Conservation (phyloP, 2,113 vertebrate genomes). For the Grammomys dolichurus region DNA sequence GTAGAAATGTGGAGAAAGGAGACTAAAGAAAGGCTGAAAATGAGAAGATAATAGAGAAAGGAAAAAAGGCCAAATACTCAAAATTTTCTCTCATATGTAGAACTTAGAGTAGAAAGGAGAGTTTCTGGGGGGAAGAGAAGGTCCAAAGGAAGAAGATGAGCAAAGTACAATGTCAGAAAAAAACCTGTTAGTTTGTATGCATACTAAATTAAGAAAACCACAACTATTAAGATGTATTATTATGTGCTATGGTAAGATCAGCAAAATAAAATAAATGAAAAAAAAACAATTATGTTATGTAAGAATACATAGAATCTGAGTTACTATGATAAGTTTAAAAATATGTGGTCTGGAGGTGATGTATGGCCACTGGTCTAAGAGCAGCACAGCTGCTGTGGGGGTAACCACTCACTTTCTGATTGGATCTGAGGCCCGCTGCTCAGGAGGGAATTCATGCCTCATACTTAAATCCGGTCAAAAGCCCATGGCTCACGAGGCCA, state of each 20-base stretch:
- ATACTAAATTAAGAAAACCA: background rate
- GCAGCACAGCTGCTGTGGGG: background rate
- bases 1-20: background rate
- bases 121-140: background rate
- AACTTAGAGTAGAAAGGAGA: background rate
- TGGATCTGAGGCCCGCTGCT: background rate
- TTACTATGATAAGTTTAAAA: background rate
- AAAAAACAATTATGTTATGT: background rate
- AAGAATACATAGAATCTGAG: background rate
- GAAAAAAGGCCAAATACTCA: background rate
- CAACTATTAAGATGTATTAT: background rate
- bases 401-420: background rate
- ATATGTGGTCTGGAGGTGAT: background rate
- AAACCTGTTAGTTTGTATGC: background rate
- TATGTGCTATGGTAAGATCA: background rate
- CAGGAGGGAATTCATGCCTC: background rate
- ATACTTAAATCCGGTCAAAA: background rate
- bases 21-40: background rate
- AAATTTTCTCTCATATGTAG: background rate
- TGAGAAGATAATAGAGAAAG: background rate
- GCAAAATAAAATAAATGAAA: conserved; percentile 34
- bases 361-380: background rate
- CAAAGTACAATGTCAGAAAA: background rate
- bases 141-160: background rate
- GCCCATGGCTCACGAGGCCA: background rate